phyloP scores from a whole-genome alignment of 2,797 vertebrate species.

The Sebastes steindachneri region DNA sequence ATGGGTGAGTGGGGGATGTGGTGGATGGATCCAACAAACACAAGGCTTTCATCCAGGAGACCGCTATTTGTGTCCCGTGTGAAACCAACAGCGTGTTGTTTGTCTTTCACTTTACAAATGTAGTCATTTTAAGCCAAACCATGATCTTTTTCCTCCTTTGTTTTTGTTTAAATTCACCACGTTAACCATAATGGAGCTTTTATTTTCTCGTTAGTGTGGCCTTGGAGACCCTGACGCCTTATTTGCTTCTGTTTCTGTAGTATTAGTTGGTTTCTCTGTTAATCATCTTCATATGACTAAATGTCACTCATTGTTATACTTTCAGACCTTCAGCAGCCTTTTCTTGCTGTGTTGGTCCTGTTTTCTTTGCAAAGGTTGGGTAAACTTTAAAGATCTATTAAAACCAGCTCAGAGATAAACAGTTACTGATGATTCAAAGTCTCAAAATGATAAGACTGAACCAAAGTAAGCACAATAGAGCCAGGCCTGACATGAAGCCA shows the following conservation, averaged over 20 bases:
- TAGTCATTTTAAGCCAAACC: background rate
- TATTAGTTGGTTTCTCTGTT: background rate
- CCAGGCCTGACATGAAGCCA: background rate
- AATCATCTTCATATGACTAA: background rate
- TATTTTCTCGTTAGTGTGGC: background rate
- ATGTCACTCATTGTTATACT: background rate
- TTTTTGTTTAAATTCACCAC: too few relatives aligned
- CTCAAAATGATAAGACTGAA: background rate
- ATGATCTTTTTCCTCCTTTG: background rate
- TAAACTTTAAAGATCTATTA: too few relatives aligned
- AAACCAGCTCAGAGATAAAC: background rate
- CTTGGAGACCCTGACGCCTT: background rate
- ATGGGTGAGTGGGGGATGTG: fast-evolving
- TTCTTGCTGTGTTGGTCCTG: background rate
- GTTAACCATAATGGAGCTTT: background rate
- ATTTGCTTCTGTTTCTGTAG: background rate
- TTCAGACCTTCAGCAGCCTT: background rate
- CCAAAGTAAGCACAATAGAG: too few relatives aligned
- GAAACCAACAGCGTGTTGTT: background rate
- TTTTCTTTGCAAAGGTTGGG: background rate
- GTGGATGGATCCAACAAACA: too few relatives aligned
- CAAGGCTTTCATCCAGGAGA: background rate
- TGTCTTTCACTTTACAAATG: background rate
- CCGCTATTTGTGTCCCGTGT: fast-evolving
- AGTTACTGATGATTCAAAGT: background rate